Conservation (phyloP, 2,113 vertebrate species). For the Formicarius rufipectus region DNA sequence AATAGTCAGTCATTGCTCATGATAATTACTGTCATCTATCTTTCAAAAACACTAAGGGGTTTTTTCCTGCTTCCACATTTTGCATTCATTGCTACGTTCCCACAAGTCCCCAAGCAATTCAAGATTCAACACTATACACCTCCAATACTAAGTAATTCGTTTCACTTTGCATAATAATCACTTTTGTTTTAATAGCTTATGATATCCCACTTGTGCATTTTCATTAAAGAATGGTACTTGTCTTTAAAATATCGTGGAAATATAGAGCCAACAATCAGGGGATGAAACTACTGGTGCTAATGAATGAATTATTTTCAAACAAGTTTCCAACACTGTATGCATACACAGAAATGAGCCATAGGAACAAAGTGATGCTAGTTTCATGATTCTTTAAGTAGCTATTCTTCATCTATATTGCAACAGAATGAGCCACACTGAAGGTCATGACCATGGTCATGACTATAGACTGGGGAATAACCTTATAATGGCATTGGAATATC, state of each 20-base stretch:
- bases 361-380: not conserved
- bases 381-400: not conserved
- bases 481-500: not conserved
- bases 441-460: not conserved
- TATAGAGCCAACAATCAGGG: not conserved
- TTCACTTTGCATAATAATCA: conserved; percentile 51
- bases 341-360: not conserved
- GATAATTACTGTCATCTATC: conserved; percentile 57
- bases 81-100: conserved; percentile 10
- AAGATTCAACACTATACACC: not conserved
- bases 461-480: not conserved
- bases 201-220: conserved; percentile 15
- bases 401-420: not conserved
- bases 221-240: not conserved
- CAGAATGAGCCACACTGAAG: not conserved
- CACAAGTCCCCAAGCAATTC: conserved; percentile 20
- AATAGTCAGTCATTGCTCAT: conserved; percentile 47
- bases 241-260: conserved; percentile 15
- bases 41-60: conserved; percentile 20
- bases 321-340: not conserved
- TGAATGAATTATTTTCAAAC: not conserved
- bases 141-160: conserved; percentile 14
- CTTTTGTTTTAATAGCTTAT: conserved; percentile 23
- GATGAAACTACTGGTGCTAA: not conserved
- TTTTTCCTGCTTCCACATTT: conserved; percentile 34